Evolutionary conservation across 1,140 invertebrate genomes (phyloP), one percentile per base, ranked within the genome.

Genomic region (Drosophila ironensis): DNA sequence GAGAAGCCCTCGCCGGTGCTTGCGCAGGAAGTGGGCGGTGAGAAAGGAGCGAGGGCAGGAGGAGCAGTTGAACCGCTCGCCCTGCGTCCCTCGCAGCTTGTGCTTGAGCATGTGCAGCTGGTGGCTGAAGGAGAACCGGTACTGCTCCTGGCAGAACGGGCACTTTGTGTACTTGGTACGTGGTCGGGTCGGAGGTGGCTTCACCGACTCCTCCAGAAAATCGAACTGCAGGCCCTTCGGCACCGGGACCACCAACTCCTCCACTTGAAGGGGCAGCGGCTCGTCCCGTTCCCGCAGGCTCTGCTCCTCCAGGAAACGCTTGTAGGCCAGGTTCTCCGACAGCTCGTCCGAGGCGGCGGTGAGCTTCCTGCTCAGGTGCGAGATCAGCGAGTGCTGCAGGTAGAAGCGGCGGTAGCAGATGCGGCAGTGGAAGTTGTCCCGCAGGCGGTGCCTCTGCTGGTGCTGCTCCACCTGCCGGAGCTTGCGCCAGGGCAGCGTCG

Each of bases 391-490:
- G 17, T 73, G 71, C 22, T 73, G 71, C 6, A 73, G 12, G 17
- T 68, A 73, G n/a, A 38, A 73, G 0, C 71, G 35, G 0, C 61
- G 61, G 45, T 60, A 67, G 35, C 71, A 73, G 11, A 73, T 22
- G 5, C 25, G 12, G 19, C 71, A 73, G 27, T 73, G 71, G 24
- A 45, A 74, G 11, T 73, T 73, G 12, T 73, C 52, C 2, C 20
- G 14, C 33, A 20, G 12, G 11, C 25, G 45, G 28, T 72, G 70
- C 5, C 12, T 11, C 19, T 14, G 25, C 20, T 72, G 70, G 5
- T 72, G 70, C 1, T 28, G 35, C 11, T 67, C 60, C 11, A 73
- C 30, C 6, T 53, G 41, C 12, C 59, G 28, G 0, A 73, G 37
- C 1, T 42, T 59, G 0, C 19, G 16, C 71, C 70, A 73, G 0